Conservation (phyloP, 2,113 vertebrate species). For the Crotophaga sulcirostris region DNA sequence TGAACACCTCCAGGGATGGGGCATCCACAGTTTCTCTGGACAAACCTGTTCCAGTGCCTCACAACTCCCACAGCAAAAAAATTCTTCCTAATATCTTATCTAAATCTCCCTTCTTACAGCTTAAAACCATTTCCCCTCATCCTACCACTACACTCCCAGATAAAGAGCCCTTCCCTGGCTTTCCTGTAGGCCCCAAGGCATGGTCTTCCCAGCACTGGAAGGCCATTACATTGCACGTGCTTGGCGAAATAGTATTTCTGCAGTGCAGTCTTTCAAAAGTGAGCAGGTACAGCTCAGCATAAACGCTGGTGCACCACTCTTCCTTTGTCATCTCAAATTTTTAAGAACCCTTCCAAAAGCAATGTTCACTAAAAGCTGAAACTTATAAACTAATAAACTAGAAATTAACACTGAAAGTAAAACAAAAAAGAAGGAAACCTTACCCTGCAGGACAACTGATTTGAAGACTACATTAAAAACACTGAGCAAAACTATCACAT, state of each 20-base stretch:
- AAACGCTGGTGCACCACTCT: neutral
- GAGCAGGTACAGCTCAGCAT: neutral
- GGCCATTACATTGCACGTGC: fast-evolving
- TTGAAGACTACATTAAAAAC: neutral
- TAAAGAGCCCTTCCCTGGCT: too few relatives aligned
- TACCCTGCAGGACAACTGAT: neutral
- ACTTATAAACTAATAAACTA: neutral
- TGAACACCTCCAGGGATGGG: too few relatives aligned
- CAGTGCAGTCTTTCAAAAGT: neutral
- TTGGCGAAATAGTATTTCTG: neutral
- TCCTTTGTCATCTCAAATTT: neutral
- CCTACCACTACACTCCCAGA: too few relatives aligned
- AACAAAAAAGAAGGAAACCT: neutral
- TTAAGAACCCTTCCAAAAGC: neutral
- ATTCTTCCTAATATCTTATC: too few relatives aligned
- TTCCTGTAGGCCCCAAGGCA: neutral
- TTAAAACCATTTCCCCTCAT: too few relatives aligned
- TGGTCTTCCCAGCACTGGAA: neutral
- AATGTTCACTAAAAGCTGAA: neutral
- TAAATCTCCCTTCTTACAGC: too few relatives aligned
- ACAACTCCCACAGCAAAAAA: too few relatives aligned
- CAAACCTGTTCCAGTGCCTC: too few relatives aligned
- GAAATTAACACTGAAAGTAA: neutral
- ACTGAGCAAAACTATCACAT: neutral
- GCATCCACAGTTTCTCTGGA: too few relatives aligned